These are phyloP conservation scores for Protophormia terraenovae DNA, from an alignment of 2,888 invertebrate genomes.

Conservation along the genomic window DNA sequence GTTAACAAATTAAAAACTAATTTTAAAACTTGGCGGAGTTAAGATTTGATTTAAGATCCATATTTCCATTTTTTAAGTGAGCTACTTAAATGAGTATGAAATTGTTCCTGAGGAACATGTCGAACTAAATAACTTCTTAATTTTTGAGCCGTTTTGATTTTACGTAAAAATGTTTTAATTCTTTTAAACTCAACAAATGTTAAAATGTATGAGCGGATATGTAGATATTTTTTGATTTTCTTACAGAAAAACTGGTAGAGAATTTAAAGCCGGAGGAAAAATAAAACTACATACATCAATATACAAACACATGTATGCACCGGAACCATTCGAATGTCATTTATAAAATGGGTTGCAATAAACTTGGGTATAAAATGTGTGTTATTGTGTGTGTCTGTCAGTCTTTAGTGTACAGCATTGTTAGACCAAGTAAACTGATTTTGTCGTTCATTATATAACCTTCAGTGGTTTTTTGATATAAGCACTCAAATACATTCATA, in stretches of 20 bases:
- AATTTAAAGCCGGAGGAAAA: conserved; percentile 5
- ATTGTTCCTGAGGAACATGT: too few relatives aligned
- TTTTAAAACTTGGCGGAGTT: too few relatives aligned
- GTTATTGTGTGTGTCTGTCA: not conserved
- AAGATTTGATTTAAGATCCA: too few relatives aligned
- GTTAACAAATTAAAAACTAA: too few relatives aligned
- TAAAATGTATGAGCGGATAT: not conserved
- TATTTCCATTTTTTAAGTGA: too few relatives aligned
- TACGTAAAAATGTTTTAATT: not conserved
- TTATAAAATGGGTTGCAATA: conserved; percentile 35
- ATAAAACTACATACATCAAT: not conserved
- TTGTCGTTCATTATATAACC: conserved; percentile 31
- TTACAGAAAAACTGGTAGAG: not conserved
- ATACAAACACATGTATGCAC: not conserved
- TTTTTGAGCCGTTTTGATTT: too few relatives aligned
- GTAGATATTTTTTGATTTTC: not conserved
- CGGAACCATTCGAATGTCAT: conserved; percentile 49
- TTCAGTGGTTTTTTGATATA: conserved; percentile 25
- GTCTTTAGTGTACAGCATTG: not conserved
- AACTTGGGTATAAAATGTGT: conserved; percentile 19
- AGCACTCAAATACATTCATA: not conserved
- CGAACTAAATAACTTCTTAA: too few relatives aligned
- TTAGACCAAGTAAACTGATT: conserved; percentile 23
- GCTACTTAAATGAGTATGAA: too few relatives aligned
- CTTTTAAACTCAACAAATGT: not conserved